Base-by-base conservation (phyloP, 2,113 vertebrate species). In the Glaucidium brasilianum region DNA sequence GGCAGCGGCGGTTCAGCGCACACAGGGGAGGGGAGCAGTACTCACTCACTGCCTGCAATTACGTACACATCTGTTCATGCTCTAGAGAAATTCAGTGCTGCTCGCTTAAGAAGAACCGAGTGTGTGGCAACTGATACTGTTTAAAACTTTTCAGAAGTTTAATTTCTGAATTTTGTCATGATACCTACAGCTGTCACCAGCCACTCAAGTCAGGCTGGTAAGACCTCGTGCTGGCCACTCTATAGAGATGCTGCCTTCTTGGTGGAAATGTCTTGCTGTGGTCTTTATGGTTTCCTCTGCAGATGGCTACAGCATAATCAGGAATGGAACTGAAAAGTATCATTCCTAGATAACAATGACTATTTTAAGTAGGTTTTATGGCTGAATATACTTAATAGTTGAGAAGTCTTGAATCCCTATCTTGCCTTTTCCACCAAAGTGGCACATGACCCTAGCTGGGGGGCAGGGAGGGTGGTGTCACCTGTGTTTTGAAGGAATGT, bases 191-290 rank as follows among this genome's bases (percentile, higher is more conserved):
- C 69, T 91, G 47, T 52, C 69, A 67, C 14, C 39, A 55, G 56
- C 27, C 27, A 10, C 25, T 50, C 23, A 19, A 5, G 15, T n/a
- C 0, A 0, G 53, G 32, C 18, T 53, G 59, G 8, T 39, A 47
- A 68, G 43, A 52, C 37, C 16, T 85, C 1, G 1, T 2, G 2
- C 13, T 67, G 55, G 18, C 53, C 32, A 5, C 14, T 43, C 15
- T 12, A 5, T 6, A 63, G 53, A 60, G n/a, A 12, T 58, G 47
- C 52, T 0, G 0, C 63, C 41, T 12, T 34, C 32, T 49, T 32
- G 12, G 55, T 23, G 29, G 35, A 15, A 41, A 34, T 11, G 12
- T 55, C 59, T 41, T 27, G 11, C 14, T 73, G 13, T 59, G 53
- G 21, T 27, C 15, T 73, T 77, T 27, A 35, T n/a, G 53, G 14